A percentile compares a stretch with the other conserved stretches of the same genome.
Conservation (phyloP, 2,888 invertebrate species). For the Himalopsyche kuldschensis region DNA sequence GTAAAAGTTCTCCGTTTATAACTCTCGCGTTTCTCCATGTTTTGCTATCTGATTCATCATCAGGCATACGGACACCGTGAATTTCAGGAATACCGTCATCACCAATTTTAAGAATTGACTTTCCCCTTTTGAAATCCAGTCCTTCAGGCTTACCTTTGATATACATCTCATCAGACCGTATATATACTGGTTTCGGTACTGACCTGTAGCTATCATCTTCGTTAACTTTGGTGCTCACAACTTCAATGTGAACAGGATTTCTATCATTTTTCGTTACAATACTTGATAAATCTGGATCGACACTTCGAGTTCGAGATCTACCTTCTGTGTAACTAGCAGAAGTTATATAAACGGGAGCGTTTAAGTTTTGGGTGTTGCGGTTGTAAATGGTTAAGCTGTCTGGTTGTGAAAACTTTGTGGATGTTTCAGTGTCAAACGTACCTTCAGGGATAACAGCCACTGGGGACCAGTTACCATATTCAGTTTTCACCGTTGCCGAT, state of each 20-base stretch:
- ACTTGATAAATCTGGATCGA: slow-evolving; percentile 55
- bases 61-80: slow-evolving; percentile 80
- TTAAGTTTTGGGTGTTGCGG: slow-evolving; percentile 50
- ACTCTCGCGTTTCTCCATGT: slow-evolving; percentile 88
- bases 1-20: slow-evolving; percentile 79
- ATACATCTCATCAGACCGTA: slow-evolving; percentile 67
- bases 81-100: slow-evolving; percentile 78
- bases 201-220: slow-evolving; percentile 51
- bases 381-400: slow-evolving; percentile 48
- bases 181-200: slow-evolving; percentile 69
- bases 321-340: slow-evolving; percentile 54
- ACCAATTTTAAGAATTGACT: slow-evolving; percentile 67
- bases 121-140: slow-evolving; percentile 63
- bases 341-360: slow-evolving; percentile 51
- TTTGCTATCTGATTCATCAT: slow-evolving; percentile 79
- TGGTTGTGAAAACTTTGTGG: slow-evolving; percentile 44
- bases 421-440: slow-evolving; percentile 53
- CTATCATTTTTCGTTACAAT: slow-evolving; percentile 59
- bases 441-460: slow-evolving; percentile 57
- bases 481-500: slow-evolving; percentile 50
- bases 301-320: slow-evolving; percentile 52
- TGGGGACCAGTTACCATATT: slow-evolving; percentile 60
- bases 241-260: slow-evolving; percentile 60
- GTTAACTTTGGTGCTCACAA: slow-evolving; percentile 56
- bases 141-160: slow-evolving; percentile 54